These are phyloP conservation scores for Drosophila pseudotalamancana DNA, from an alignment of 2,888 invertebrate species.

Conservation along the genomic window DNA sequence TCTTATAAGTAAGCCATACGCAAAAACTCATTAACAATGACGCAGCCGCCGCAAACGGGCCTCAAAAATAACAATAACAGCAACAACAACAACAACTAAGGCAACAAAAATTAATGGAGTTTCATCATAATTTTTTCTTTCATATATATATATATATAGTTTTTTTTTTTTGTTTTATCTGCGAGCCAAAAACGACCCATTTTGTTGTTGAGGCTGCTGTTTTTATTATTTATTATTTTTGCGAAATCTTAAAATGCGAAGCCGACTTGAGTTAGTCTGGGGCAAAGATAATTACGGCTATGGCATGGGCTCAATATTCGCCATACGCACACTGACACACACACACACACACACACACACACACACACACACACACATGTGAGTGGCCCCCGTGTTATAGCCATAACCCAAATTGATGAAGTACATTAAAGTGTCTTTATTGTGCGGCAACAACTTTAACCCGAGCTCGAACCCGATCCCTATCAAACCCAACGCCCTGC, in stretches of 20 bases:
- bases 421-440: slow-evolving; percentile 81
- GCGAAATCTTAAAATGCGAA: slow-evolving; percentile 70
- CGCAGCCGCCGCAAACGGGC: slow-evolving; percentile 48
- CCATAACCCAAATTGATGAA: slow-evolving; percentile 68
- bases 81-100: slow-evolving; percentile 30
- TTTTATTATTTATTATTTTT: slow-evolving; percentile 73
- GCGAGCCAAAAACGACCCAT: slow-evolving; percentile 33
- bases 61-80: slow-evolving; percentile 36
- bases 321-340: neutral
- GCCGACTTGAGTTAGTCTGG: slow-evolving; percentile 45
- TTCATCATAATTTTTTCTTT: slow-evolving; percentile 74
- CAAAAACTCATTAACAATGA: slow-evolving; percentile 81
- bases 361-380: neutral
- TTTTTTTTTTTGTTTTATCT: slow-evolving; percentile 48
- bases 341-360: neutral
- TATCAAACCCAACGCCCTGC: neutral
- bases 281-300: slow-evolving; percentile 66
- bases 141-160: slow-evolving; percentile 20
- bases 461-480: neutral
- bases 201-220: slow-evolving; percentile 42
- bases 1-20: slow-evolving; percentile 73
- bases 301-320: slow-evolving; percentile 23
- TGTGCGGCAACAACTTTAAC: slow-evolving; percentile 50
- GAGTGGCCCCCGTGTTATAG: slow-evolving; percentile 43
- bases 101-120: slow-evolving; percentile 78